Base-by-base conservation (phyloP, 2,888 invertebrate species). In the Eupithecia centaureata region DNA sequence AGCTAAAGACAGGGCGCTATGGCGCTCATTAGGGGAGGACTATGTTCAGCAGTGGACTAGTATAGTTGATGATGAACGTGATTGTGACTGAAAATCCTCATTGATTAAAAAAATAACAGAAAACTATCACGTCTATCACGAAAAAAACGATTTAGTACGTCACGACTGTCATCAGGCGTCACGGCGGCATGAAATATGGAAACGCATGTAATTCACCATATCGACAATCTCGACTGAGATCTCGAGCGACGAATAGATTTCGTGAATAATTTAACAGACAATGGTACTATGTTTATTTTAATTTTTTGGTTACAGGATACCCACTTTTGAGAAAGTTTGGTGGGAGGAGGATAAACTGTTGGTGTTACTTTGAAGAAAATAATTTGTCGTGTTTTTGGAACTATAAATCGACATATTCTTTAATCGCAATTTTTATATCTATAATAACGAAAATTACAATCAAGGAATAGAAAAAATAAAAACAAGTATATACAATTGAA, bases 221-320 rank as follows among this genome's bases (percentile, higher is more conserved):
- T 91, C 91, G 83, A 81, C 83, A 84, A 92, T 92, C 92, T 89
- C 82, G 71, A 71, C 80, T 77, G 82, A 87, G 86, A 90, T 91
- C 86, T 88, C 80, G 87, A 88, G 87, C 88, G 88, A 79, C 86
- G 87, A 89, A 88, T 87, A 85, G 82, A 86, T 87, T 89, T 88
- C 89, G 90, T 92, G 90, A 89, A 91, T 90, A 91, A 91, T 92
- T 91, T 89, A 88, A 86, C 85, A 87, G 82, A 90, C 89, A 89
- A 90, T 89, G 86, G 86, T 76, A 82, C 85, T 86, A 85, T 86
- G 47, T 73, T 84, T 87, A 84, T 86, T 86, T 80, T 38, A 66
- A 66, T 83, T 84, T 86, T 84, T 77, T 78, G 74, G 65, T 69
- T 70, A 61, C 63, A 66, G 66, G 66, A 78, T 83, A 84, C 82